Base-by-base conservation (phyloP, 2,797 vertebrate species). In the Micromesistius poutassou region DNA sequence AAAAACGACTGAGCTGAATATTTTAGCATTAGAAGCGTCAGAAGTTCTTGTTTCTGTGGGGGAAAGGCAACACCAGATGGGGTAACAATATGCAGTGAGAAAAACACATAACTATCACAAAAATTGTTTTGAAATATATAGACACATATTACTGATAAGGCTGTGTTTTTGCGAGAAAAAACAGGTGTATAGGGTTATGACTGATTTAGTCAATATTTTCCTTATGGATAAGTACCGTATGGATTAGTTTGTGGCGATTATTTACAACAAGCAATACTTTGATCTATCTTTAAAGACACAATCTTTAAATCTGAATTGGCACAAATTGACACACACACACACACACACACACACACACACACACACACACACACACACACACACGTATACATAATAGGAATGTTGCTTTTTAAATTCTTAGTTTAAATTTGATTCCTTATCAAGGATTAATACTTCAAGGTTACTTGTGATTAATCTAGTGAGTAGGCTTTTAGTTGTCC, bases 91-190 rank as follows among this genome's bases (percentile, higher is more conserved):
- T 30, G 33, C 4, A 76, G 6, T 4, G 2, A 76, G 79, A 40
- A 73, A 12, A 76, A 80, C 7, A 80, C 9, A 77, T 5, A 30
- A 77, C 28, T 16, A 13, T 40, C 22, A 25, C 36, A 72, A 40
- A 77, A 50, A 82, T 31, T 70, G 74, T 72, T 72, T 30, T 13
- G 78, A 80, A 30, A 78, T 50, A 75, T 10, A 76, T 9, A 76
- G 75, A 79, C 73, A 30, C 12, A 36, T 50, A 74, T 80, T 62
- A 79, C 25, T 79, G 72, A 80, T 88, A 86, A 91, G 87, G 88
- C 89, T 88, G 88, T 87, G 85, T 81, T 83, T 85, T n/a, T 42
- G 72, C 77, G 80, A 82, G 72, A 82, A 84, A 71, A 73, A 82
- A 38, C 50, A 77, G 68, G 75, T 66, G 71, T 75, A 62, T 86